Evolutionary conservation across 92 coral and sea anemone species (phyloP).

Genomic region (Bergia sp.): DNA sequence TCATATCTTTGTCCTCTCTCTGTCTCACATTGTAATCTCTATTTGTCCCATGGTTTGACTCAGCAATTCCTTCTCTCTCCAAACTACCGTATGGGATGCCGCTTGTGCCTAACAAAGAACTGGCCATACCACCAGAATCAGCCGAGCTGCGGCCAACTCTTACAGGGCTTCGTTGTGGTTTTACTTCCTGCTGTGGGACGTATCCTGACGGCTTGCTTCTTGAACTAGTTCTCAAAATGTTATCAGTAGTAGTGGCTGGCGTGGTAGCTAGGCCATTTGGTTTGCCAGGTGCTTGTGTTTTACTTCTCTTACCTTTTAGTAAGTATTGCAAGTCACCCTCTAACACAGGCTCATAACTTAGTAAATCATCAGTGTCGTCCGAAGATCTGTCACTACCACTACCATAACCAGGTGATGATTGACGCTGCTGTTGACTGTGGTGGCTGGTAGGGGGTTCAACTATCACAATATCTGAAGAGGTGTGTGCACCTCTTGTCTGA

Average conservation of each 20-base stretch:
- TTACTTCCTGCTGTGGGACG: constrained; percentile 37
- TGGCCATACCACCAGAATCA: not conserved
- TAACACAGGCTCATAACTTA: constrained; percentile 78
- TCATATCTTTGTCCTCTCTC: constrained; percentile 49
- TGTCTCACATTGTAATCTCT: not conserved
- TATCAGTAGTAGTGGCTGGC: constrained; percentile 21
- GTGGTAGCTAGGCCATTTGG: not conserved
- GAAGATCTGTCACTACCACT: constrained; percentile 37
- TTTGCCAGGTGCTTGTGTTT: constrained; percentile 5
- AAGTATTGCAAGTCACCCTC: constrained; percentile 77
- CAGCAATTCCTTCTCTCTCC: constrained; percentile 15
- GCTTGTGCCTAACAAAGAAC: not conserved
- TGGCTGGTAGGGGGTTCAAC: not conserved
- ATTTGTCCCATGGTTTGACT: not conserved
- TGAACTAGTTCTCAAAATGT: constrained; percentile 30
- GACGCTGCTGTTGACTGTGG: not conserved
- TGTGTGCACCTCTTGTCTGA: not conserved
- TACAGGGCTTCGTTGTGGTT: constrained; percentile 21
- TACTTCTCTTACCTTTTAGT: constrained; percentile 14
- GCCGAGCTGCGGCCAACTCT: not conserved
- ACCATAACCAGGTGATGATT: constrained; percentile 4
- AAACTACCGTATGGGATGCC: constrained; percentile 16
- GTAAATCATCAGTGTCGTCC: constrained; percentile 84
- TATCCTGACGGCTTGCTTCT: constrained; percentile 10
- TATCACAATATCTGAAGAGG: not conserved